phyloP scores from a whole-genome alignment of 1,140 invertebrate species.

The Brachionus koreanus region DNA sequence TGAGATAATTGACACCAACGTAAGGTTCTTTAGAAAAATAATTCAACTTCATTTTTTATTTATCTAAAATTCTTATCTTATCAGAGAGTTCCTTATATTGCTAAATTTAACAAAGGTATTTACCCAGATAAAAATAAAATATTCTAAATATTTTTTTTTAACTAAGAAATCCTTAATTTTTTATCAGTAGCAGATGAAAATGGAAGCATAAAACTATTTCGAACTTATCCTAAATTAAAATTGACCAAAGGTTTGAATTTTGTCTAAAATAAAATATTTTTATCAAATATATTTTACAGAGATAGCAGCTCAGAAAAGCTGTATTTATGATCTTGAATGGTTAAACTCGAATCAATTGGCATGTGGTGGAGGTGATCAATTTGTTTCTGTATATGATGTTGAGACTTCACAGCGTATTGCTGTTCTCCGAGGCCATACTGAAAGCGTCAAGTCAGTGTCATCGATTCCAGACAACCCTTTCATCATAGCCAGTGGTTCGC shows the following conservation, averaged over 20 bases:
- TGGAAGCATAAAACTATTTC: constrained; percentile 15
- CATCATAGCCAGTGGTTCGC: constrained; percentile 10
- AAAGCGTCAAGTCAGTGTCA: constrained; percentile 25
- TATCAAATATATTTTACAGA: not conserved
- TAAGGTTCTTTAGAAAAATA: not conserved
- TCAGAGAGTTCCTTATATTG: constrained; percentile 41
- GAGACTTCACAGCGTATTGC: not conserved
- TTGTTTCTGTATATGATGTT: constrained; percentile 18
- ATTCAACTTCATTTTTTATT: not conserved
- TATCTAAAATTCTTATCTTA: constrained; percentile 4
- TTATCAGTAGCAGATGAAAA: constrained; percentile 40
- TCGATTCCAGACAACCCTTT: constrained; percentile 10
- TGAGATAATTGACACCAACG: constrained; percentile 26
- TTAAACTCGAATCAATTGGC: constrained; percentile 11
- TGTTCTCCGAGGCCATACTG: constrained; percentile 18
- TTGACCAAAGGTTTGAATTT: constrained; percentile 16
- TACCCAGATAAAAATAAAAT: not conserved
- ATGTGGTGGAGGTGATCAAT: constrained; percentile 34
- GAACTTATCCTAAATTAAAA: constrained; percentile 19
- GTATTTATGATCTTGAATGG: constrained; percentile 41
- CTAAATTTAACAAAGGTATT: constrained; percentile 26
- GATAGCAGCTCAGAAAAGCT: constrained; percentile 32
- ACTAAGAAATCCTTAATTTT: constrained; percentile 16
- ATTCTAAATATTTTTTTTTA: not conserved
- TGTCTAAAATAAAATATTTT: not conserved